Conservation (phyloP, 1,140 invertebrate genomes). For the Ceratina australensis region DNA sequence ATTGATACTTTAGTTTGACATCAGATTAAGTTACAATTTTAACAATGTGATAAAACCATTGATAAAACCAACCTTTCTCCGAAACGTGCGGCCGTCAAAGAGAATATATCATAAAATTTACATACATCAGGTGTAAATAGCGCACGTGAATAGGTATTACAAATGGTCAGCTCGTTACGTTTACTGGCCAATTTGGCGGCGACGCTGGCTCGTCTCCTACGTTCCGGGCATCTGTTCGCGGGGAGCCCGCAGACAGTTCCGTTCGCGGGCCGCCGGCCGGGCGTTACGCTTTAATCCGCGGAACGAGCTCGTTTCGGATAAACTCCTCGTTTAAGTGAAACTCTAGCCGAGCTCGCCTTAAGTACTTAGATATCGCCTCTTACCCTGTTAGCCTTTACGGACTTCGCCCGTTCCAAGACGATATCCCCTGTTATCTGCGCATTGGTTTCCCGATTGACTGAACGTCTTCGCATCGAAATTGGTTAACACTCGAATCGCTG, state of each 20-base stretch:
- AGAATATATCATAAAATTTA: too few species aligned
- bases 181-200: slow-evolving; percentile 55
- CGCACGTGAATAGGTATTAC: slow-evolving; percentile 45
- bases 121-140: not conserved
- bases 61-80: too few species aligned
- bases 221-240: slow-evolving; percentile 37
- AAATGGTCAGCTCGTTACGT: slow-evolving; percentile 44
- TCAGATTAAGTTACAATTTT: too few species aligned
- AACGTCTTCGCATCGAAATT: not conserved
- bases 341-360: slow-evolving; percentile 37
- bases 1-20: too few species aligned
- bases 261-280: slow-evolving; percentile 35
- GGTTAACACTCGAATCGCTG: too few species aligned
- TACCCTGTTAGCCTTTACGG: slow-evolving; percentile 6
- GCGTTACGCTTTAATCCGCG: slow-evolving; percentile 60
- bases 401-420: not conserved
- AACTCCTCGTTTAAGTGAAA: slow-evolving; percentile 66
- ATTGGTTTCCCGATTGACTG: not conserved
- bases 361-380: slow-evolving; percentile 20
- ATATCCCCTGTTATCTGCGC: not conserved
- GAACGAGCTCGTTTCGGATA: slow-evolving; percentile 60
- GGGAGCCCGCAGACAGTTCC: slow-evolving; percentile 45
- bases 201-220: slow-evolving; percentile 20
- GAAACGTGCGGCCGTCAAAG: too few species aligned
- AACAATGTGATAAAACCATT: too few species aligned